Base-by-base conservation (phyloP, 2,113 vertebrate species). In the Dendrocopos noguchii region DNA sequence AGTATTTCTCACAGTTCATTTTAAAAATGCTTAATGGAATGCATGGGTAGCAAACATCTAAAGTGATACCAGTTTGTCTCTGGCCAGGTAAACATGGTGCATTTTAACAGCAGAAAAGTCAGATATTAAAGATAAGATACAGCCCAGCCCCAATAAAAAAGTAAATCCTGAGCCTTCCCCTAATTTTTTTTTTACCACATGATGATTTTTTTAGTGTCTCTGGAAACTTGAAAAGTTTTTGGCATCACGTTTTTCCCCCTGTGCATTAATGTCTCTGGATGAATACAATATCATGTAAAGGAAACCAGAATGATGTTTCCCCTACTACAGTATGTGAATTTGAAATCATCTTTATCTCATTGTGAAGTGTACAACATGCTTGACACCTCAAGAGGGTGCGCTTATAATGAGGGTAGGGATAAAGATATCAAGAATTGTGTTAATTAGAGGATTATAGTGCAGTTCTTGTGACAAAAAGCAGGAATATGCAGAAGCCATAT, bases 401-500 rank as follows among this genome's bases (percentile, higher is more conserved):
- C 85, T 95, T 94, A 92, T 84, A 90, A 93, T 89, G 78, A 95
- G 75, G 68, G 80, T 79, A 87, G 52, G 67, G 85, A 91, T 81
- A 91, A 91, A 92, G 64, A 72, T 78, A 93, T 85, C 46, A 85
- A 93, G 78, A 61, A 71, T 15, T 80, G 60, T 74, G 34, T 82
- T 94, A 95, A 96, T 95, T 94, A 95, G 81, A 57, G 72, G 55
- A 77, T 91, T 93, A 89, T 31, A 87, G 36, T 24, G 18, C 15
- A 36, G 33, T 55, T 84, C 63, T 77, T 84, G 59, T 29, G 60
- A 60, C 10, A 50, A 50, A 81, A 77, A 77, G 2, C 15, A 78
- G 66, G 59, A 93, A 70, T 75, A 59, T 7, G 16, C 20, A 83
- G n/a, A 87, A 87, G 65, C 17, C 7, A n/a, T 65, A 5, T 17